Evolutionary conservation across 2,797 vertebrate genomes (phyloP), one percentile per base, ranked within the genome.

Genomic region (Chaunax sp.): DNA sequence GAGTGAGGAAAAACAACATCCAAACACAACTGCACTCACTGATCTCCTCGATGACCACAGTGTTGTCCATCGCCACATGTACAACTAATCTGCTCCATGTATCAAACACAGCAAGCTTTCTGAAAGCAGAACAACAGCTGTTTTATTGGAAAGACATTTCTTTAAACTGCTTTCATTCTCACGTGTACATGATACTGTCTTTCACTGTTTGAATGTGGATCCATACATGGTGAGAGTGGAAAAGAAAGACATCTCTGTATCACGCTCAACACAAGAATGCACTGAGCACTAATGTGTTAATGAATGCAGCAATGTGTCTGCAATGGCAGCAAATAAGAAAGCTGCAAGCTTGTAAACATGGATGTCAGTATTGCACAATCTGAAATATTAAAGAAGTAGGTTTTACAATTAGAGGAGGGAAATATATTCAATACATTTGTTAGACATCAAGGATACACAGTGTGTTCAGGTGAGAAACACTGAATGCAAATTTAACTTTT

Each of bases 41-140:
- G 90, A 99, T 98, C 73, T 99, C 97, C 78, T 98, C 96, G 83
- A 98, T 98, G 90, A 98, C 96, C 84, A 99, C 98, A 0, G 98
- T 99, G 93, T 99, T 99, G 90, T 99, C 98, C 98, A 99, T 99
- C 0, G 98, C 98, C 89, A 99, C 95, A 19, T 99, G 98, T 4
- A 99, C 96, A 4, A 97, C 97, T 89, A 98, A 72, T 19, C 94
- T 94, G 80, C 98, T 99, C 98, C 98, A 99, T 0, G 94, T 94
- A 79, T 99, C 98, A 78, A 99, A 99, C 82, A 95, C 93, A 0
- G 96, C 94, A 70, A 99, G 94, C 76, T 99, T 99, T 94, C 98
- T 99, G 71, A 71, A 63, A 57, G 28, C 43, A 4, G 52, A 12
- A 72, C 66, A 75, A 19, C 35, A 84, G 45, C 72, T 5, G 8